Evolutionary conservation across 2,888 invertebrate genomes (phyloP), one percentile per base, ranked within the genome.

Genomic region (Pachycephus smyrnensis): DNA sequence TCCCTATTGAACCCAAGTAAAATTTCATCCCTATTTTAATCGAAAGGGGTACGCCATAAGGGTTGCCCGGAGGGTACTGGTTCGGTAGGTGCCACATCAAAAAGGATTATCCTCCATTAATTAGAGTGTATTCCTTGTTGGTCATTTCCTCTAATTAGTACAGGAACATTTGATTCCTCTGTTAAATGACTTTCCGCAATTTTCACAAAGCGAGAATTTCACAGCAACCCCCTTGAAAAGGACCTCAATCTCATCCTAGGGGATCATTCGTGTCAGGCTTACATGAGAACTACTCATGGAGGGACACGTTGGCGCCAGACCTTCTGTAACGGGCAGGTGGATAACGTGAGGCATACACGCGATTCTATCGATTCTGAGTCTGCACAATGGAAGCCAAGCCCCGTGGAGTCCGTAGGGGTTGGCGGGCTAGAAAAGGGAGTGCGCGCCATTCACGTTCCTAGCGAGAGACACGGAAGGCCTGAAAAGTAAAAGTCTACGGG

Each of bases 291-390:
- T 23, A 55, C 55, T 55, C 23, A 55, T 55, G 55, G 23, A 55
- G 71, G 71, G 78, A 73, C 73, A 37, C 68, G 73, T 68, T 73
- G 78, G 75, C 75, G 75, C 75, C 88, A 85, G 86, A 86, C 87
- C 88, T 88, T 88, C 87, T 88, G 88, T 84, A 85, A 83, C 83
- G 85, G 87, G 88, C 89, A 89, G 89, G 89, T 89, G 87, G 87
- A 88, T 88, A 89, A 89, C 86, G 86, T 84, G 84, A 83, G 83
- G 85, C 85, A 84, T 84, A 87, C 89, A 89, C 89, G 89, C 89
- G 87, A 90, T 86, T 88, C 82, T 87, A 90, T 90, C 88, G 90
- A 90, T 90, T 89, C 83, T 83, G 82, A 83, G 84, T 81, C 83
- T 80, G 83, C 82, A 87, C 85, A 87, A 87, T 87, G 86, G 83